Evolutionary conservation across 2,888 invertebrate species (phyloP), one percentile per base, ranked within the genome.

Genomic region (Phortica okadai): DNA sequence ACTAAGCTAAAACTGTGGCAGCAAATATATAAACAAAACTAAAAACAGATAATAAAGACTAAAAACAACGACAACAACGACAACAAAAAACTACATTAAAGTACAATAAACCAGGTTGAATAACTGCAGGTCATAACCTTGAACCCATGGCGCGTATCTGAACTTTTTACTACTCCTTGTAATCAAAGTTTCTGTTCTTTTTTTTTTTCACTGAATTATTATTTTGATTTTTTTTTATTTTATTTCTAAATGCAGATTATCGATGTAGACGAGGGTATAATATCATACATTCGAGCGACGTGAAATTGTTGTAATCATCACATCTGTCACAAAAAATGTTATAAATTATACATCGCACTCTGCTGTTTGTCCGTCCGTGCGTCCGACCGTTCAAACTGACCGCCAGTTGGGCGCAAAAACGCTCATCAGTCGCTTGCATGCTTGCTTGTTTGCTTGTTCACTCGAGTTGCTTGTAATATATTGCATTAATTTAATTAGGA

Each of bases 301-400:
- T 77, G 80, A 78, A 76, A 80, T 72, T 79, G 73, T 79, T 42
- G 62, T 79, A 75, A 79, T 79, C 76, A 73, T 78, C 77, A 77
- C 77, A 83, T 86, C 86, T 82, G 87, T 86, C 87, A 83, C 81
- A 88, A 87, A 89, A 89, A 89, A 89, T 89, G 89, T 89, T 88
- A 89, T 89, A 89, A 89, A 89, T 89, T 89, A 89, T 89, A 89
- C 89, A 89, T 89, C 84, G 45, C 78, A 75, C 50, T 50, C 33
- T 33, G 33, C 33, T 70, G 73, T 74, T 54, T 41, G 70, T 72
- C 42, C 41, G 42, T 33, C 33, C 14, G 50, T 50, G 6, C 14
- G 50, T 62, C 62, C 21, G n/a, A 33, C 33, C 33, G 33, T 33
- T 33, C 33, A 33, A 33, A 33, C 33, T 33, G 33, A 33, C 33